Percentiles rank a stretch among this genome's conserved stretches.
Conservation (phyloP, 1,140 invertebrate species). For the Yoshiicerus persimilis region DNA sequence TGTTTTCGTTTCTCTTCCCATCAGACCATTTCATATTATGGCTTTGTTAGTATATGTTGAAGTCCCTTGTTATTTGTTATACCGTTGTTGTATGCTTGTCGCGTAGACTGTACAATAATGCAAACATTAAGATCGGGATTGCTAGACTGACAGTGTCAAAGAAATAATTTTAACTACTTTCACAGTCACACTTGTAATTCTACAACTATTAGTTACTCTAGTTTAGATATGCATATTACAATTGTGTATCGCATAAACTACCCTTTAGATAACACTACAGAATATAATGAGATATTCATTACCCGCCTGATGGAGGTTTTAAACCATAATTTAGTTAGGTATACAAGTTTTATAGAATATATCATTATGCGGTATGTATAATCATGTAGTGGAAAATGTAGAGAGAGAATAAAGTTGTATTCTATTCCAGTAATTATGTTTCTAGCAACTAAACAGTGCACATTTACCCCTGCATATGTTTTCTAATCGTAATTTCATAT, state of each 20-base stretch:
- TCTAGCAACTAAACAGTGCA: neutral
- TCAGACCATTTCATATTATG: neutral
- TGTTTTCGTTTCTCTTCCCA: constrained; percentile 8
- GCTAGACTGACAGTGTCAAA: neutral
- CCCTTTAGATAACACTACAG: no score
- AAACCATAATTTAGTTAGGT: neutral
- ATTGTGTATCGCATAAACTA: neutral
- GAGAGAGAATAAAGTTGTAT: neutral
- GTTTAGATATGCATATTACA: neutral
- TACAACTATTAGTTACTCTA: neutral
- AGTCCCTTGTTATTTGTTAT: neutral
- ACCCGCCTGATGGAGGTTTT: neutral
- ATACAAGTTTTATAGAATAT: neutral
- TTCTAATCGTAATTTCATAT: neutral
- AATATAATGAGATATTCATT: neutral
- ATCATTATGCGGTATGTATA: neutral
- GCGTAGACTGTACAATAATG: neutral
- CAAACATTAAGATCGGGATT: neutral
- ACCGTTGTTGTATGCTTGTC: neutral
- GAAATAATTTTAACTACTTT: neutral
- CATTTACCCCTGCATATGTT: neutral
- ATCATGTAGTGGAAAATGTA: neutral
- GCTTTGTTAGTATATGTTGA: neutral
- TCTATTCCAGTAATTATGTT: neutral
- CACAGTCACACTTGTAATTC: neutral